Evolutionary conservation across 2,113 vertebrate species (phyloP), one percentile per base, ranked within the genome.

Genomic region (Sprattus sprattus): DNA sequence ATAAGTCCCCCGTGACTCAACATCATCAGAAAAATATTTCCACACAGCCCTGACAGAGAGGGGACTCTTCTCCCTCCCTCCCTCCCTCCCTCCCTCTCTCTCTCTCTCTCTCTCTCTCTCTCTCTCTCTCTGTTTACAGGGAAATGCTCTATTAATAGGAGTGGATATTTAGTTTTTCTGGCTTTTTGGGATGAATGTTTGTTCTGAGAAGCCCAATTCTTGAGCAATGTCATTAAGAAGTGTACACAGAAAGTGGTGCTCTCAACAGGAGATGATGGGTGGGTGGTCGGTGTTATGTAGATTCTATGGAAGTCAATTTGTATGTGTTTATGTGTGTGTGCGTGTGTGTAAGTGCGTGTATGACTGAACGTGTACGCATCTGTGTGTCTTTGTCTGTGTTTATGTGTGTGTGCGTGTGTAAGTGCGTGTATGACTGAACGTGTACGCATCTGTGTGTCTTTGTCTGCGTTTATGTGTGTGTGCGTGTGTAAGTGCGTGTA

Each of bases 1-100:
- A 78, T 44, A 78, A 78, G 71, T 78, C 71, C 71, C 50, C 45
- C 0, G 39, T 88, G 83, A 85, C 47, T 22, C 22, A 82, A n/a
- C 83, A 81, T 92, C 89, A 89, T 88, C 84, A 81, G 75, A 83
- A 84, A 87, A 87, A 81, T 90, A 87, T 92, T 90, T 87, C 67
- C 84, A 83, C 81, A 57, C 57, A 8, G 85, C 13, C 13, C 2
- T 22, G 9, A 64, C 67, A 86, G 52, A 44, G 28, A 85, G 9
- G 45, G 81, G 85, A 86, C 57, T 6, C n/a, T n/a, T n/a, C 39
- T 39, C 39, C 39, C 39, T 39, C 39, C 39, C 39, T 39, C 39
- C 39, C 39, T 39, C 39, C 39, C 39, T 39, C 39, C 39, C 39
- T 39, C 39, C 39, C 39, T 39, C 39, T 39, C 39, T 39, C 39